A percentile compares a stretch with the other conserved stretches of the same genome.
Evolutionary conservation across 2,113 vertebrate species (phyloP).

Genomic region (Rhea americana): DNA sequence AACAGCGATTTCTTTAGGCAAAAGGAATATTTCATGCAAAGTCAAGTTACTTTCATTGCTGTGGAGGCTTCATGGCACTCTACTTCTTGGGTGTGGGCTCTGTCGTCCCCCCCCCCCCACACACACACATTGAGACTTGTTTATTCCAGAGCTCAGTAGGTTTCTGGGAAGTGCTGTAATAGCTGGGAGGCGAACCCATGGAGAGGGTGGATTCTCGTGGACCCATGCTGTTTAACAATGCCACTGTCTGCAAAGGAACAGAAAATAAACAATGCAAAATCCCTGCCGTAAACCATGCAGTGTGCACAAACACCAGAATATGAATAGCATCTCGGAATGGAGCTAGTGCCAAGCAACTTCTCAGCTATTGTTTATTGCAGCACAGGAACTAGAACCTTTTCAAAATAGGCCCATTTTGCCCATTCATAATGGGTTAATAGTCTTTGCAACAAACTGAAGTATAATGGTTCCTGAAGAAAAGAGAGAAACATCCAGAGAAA

Average conservation of each 20-base stretch:
- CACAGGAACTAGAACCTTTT: constrained; percentile 47
- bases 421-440: constrained; percentile 63
- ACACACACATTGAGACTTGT: constrained; percentile 35
- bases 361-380: constrained; percentile 39
- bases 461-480: constrained; percentile 38
- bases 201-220: constrained; percentile 52
- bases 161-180: constrained; percentile 67
- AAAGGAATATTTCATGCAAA: constrained; percentile 34
- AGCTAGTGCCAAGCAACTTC: constrained; percentile 46
- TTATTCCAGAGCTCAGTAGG: constrained; percentile 58
- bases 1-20: constrained; percentile 60
- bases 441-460: constrained; percentile 29
- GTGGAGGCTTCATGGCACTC: constrained; percentile 44
- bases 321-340: constrained; percentile 28
- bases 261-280: constrained; percentile 55
- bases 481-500: constrained; percentile 15
- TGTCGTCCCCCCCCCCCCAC: background rate
- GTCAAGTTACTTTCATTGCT: constrained; percentile 66
- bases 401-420: background rate
- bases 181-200: constrained; percentile 63
- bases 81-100: constrained; percentile 55
- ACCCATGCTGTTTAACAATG: constrained; percentile 63
- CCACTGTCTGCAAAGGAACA: constrained; percentile 54
- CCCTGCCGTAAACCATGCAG: constrained; percentile 56
- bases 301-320: constrained; percentile 54